These are phyloP conservation scores for Drosophila ironensis DNA, from an alignment of 1,140 invertebrate species.

Conservation along the genomic window DNA sequence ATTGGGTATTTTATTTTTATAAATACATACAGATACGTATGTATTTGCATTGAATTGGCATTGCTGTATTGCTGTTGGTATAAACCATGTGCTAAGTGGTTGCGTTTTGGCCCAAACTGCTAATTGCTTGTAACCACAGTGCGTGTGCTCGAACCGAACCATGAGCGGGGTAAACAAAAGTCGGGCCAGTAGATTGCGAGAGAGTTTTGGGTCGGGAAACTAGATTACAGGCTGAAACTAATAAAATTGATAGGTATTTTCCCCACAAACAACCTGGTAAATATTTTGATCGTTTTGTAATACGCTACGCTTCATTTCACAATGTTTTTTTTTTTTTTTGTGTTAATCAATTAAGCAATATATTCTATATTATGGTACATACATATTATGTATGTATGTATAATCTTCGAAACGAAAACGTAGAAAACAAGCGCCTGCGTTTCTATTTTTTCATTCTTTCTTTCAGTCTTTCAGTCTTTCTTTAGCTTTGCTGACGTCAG, in stretches of 20 bases:
- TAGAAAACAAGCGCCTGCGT: neutral
- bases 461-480: neutral
- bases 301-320: neutral
- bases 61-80: constrained; percentile 12
- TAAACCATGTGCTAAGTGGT: constrained; percentile 36
- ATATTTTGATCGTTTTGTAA: no score
- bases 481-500: neutral
- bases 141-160: constrained; percentile 6
- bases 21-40: neutral
- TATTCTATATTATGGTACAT: neutral
- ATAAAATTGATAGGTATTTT: no score
- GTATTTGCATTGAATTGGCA: constrained; percentile 1
- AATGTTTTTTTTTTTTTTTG: neutral
- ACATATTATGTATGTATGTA: neutral
- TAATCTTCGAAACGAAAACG: no score
- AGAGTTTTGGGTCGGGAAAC: neutral
- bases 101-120: constrained; percentile 21
- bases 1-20: neutral
- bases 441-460: neutral
- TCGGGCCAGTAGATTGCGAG: no score
- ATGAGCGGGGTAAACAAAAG: neutral
- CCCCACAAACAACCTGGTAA: no score
- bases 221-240: neutral
- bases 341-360: constrained; percentile 5
- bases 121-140: constrained; percentile 23